phyloP scores from a whole-genome alignment of 2,888 invertebrate genomes.

The Deilephila elpenor region DNA sequence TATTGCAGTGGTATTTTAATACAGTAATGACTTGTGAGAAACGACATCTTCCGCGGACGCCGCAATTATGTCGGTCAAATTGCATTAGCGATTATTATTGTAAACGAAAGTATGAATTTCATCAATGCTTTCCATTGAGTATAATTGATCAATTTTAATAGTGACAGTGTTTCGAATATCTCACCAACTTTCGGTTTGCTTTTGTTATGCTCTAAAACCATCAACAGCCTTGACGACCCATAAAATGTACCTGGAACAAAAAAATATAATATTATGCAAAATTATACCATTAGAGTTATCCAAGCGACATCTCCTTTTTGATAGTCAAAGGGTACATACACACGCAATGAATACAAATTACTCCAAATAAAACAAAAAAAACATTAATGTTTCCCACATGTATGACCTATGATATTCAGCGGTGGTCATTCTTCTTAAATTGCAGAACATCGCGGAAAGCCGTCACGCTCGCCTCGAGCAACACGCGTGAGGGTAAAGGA shows the following conservation, averaged over 20 bases:
- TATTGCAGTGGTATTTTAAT: no score
- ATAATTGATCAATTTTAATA: no score
- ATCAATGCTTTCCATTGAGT: background rate
- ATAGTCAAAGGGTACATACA: constrained; percentile 21
- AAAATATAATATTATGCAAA: constrained; percentile 26
- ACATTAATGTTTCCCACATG: constrained; percentile 37
- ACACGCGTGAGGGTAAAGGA: constrained; percentile 59
- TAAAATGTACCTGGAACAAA: constrained; percentile 11
- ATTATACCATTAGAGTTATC: constrained; percentile 26
- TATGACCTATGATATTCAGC: constrained; percentile 52
- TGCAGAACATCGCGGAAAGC: constrained; percentile 57
- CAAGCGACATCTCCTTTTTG: constrained; percentile 12
- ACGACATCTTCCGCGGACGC: no score
- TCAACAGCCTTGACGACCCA: background rate
- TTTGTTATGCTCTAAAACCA: background rate
- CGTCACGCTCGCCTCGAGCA: constrained; percentile 62
- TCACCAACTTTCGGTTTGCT: background rate
- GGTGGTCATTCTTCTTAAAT: constrained; percentile 68
- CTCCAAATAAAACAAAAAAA: constrained; percentile 23
- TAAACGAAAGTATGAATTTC: background rate
- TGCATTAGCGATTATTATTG: no score
- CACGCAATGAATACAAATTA: constrained; percentile 28
- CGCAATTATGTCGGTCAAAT: no score
- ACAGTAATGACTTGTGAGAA: no score
- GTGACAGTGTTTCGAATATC: background rate